Evolutionary conservation across 64 coral and sea anemone genomes (phyloP).

Genomic region (Montipora efflorescens): DNA sequence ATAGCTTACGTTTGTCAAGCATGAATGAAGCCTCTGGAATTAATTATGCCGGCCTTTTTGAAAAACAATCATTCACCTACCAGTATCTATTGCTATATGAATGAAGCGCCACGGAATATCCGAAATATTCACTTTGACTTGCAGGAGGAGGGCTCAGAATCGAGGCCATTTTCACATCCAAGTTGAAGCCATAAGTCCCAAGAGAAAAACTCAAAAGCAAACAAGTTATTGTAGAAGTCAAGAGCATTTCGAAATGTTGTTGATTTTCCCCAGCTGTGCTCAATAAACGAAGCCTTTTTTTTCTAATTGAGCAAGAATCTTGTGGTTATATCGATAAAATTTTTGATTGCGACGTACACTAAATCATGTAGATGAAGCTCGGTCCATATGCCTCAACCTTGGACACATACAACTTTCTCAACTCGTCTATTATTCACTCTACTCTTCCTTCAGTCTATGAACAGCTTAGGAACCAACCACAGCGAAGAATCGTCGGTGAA

Average conservation of each 20-base stretch:
- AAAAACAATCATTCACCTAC: conserved; percentile 17
- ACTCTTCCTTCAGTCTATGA: too few relatives aligned
- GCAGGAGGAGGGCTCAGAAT: not conserved
- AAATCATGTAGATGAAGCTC: too few relatives aligned
- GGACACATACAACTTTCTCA: too few relatives aligned
- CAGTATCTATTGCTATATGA: conserved; percentile 5
- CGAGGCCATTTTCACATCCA: not conserved
- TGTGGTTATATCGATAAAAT: too few relatives aligned
- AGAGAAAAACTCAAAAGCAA: not conserved
- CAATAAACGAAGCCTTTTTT: not conserved
- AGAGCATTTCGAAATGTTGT: not conserved
- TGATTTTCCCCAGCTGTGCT: not conserved
- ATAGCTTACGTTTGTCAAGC: not conserved
- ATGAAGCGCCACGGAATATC: conserved; percentile 70
- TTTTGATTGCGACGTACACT: too few relatives aligned
- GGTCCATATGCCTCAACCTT: too few relatives aligned
- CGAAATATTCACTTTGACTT: conserved; percentile 41
- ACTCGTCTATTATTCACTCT: too few relatives aligned
- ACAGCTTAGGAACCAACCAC: too few relatives aligned
- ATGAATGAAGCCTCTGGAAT: not conserved
- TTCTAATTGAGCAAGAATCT: not conserved
- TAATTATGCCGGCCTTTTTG: too few relatives aligned
- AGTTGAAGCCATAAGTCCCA: not conserved
- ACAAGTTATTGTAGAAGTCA: not conserved
- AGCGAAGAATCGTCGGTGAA: too few relatives aligned